Percentiles rank a stretch among this genome's conserved stretches.
These are phyloP conservation scores for Gasterosteus nipponicus DNA, from an alignment of 2,113 vertebrate species.

Conservation along the genomic window DNA sequence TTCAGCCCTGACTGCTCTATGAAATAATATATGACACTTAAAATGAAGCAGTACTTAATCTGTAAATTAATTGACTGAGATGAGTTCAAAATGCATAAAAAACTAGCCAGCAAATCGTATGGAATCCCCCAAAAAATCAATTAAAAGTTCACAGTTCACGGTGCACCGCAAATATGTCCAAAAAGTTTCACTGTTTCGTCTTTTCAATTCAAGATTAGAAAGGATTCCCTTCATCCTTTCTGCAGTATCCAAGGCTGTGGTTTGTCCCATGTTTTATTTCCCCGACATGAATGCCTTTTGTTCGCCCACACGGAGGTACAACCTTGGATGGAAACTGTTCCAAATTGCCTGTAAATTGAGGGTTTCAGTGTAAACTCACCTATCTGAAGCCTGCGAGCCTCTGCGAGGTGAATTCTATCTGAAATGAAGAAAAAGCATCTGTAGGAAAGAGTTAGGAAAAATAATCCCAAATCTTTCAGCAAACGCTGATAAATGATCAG, in stretches of 20 bases:
- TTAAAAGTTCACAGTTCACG: not conserved
- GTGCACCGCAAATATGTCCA: not conserved
- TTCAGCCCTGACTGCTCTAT: no score
- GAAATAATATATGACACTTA: no score
- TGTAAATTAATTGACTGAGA: no score
- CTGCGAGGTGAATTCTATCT: constrained; percentile 23
- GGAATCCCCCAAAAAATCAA: not conserved
- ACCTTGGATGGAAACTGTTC: constrained; percentile 32
- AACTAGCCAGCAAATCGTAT: not conserved
- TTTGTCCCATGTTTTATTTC: not conserved
- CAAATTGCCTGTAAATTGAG: not conserved
- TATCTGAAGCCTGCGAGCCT: constrained; percentile 16
- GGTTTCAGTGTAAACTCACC: constrained; percentile 14
- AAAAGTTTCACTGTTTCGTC: not conserved
- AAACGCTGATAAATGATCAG: constrained; percentile 37
- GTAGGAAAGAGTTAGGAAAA: constrained; percentile 26
- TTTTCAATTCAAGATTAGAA: not conserved
- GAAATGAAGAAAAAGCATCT: constrained; percentile 34
- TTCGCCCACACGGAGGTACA: not conserved
- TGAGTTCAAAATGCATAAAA: not conserved
- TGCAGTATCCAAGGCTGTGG: not conserved
- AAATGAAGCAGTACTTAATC: no score
- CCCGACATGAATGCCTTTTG: not conserved
- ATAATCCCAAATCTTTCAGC: constrained; percentile 37
- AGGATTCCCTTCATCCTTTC: not conserved